Conservation (phyloP, 2,797 vertebrate species). For the Erpetoichthys calabaricus region DNA sequence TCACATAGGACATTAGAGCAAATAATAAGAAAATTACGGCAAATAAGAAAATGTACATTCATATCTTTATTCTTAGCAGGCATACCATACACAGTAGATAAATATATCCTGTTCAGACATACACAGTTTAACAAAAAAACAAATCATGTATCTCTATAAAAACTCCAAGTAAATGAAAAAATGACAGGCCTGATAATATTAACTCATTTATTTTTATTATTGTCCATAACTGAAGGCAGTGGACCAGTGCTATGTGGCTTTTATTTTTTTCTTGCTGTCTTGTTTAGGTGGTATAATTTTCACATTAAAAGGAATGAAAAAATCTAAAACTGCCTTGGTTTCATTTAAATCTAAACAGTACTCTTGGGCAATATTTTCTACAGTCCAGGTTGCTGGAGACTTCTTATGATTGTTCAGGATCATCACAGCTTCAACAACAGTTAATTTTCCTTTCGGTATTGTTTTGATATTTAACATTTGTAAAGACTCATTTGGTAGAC, state of each 20-base stretch:
- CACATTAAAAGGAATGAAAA: constrained; percentile 71
- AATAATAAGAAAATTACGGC: too few species aligned
- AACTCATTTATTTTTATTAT: too few species aligned
- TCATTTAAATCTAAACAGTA: constrained; percentile 68
- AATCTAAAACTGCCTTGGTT: constrained; percentile 56
- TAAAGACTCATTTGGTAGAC: constrained; percentile 25
- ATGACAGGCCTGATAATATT: too few species aligned
- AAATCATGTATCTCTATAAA: too few species aligned
- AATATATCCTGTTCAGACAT: too few species aligned
- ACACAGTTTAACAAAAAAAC: too few species aligned
- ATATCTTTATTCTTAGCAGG: too few species aligned
- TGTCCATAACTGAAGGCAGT: too few species aligned
- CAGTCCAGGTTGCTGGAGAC: constrained; percentile 64
- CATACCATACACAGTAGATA: too few species aligned
- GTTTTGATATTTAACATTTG: constrained; percentile 39
- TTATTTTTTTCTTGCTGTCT: constrained; percentile 41
- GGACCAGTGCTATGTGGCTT: constrained; percentile 31
- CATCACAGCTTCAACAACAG: constrained; percentile 64
- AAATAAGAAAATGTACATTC: too few species aligned
- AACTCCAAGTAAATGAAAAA: too few species aligned
- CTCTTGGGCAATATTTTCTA: constrained; percentile 70
- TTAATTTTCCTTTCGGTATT: constrained; percentile 75
- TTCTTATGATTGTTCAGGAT: constrained; percentile 67
- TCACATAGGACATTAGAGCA: too few species aligned
- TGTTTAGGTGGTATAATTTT: constrained; percentile 45